Base-by-base conservation (phyloP, 1,140 invertebrate species). In the Chironomus striatipennis region DNA sequence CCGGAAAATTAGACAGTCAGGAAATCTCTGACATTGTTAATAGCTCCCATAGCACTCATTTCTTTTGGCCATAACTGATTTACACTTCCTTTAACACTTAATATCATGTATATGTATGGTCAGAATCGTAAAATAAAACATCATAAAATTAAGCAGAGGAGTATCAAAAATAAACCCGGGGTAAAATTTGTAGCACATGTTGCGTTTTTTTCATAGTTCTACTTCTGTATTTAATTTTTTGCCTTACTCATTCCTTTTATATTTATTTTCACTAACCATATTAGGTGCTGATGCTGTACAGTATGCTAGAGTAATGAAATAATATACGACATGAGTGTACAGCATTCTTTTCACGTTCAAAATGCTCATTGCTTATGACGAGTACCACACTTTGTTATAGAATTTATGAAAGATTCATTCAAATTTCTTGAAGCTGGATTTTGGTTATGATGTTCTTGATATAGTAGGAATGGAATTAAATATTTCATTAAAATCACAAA, bases 111-210 rank as follows among this genome's bases (percentile, higher is more conserved):
- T 70, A 70, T n/a, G n/a, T 20, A 67, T 67, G 64, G 15, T 67
- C 18, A 18, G 9, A 20, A 20, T 20, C 65, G 18, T 70, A 18
- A 70, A 70, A 70, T 1, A 8, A 20, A 70, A 18, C 65, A 21
- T 70, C 65, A 70, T 70, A 57, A 57, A 70, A 21, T 70, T 20
- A 70, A 21, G 64, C 24, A 34, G 24, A 34, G 24, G 24, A 34
- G 18, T 3, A 17, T 70, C 65, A 70, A 70, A 10, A 70, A 70
- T 70, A 20, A 20, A 70, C 65, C 20, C 17, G 18, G 18, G 18
- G 18, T 17, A 21, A 20, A 70, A 18, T 15, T 57, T 57, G 47
- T 70, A 10, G 65, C 65, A 70, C 65, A 70, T 70, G 65, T 70
- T 70, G 65, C 65, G 18, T 67, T 57, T 10, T 57, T 57, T 57